These are phyloP conservation scores for Ochropacha duplaris DNA, from an alignment of 2,888 invertebrate species.

Conservation along the genomic window DNA sequence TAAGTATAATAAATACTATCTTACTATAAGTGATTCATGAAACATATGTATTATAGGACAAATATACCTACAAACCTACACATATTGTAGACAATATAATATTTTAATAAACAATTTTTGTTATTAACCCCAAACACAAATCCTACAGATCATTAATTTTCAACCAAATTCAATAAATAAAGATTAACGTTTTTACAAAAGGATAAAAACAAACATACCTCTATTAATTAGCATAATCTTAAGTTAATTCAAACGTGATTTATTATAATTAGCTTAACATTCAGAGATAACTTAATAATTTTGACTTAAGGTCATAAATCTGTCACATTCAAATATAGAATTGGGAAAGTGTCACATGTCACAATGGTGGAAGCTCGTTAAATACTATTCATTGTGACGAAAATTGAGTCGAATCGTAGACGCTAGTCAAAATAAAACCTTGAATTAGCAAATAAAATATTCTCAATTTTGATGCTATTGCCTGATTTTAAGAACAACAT, in stretches of 20 bases:
- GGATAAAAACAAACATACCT: not conserved
- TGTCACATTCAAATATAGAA: conserved; percentile 9
- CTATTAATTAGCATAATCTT: not conserved
- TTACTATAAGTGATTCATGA: too few relatives aligned
- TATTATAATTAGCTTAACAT: not conserved
- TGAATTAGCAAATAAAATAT: too few relatives aligned
- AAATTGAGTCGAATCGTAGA: conserved; percentile 32
- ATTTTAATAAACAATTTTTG: too few relatives aligned
- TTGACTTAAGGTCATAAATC: not conserved
- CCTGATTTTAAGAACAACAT: too few relatives aligned
- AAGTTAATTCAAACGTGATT: not conserved
- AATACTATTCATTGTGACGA: conserved; percentile 40
- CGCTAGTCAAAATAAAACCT: conserved; percentile 23
- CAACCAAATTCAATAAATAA: not conserved
- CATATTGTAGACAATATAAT: too few relatives aligned
- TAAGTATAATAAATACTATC: too few relatives aligned
- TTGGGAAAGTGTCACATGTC: conserved; percentile 18
- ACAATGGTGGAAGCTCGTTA: conserved; percentile 20
- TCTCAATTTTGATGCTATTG: too few relatives aligned
- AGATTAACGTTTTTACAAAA: not conserved
- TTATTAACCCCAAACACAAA: too few relatives aligned
- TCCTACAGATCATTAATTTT: not conserved
- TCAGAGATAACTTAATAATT: not conserved
- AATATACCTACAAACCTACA: too few relatives aligned
- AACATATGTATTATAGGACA: too few relatives aligned